These are phyloP conservation scores for Nesidiocoris tenuis DNA, from an alignment of 2,888 invertebrate genomes.

Conservation along the genomic window DNA sequence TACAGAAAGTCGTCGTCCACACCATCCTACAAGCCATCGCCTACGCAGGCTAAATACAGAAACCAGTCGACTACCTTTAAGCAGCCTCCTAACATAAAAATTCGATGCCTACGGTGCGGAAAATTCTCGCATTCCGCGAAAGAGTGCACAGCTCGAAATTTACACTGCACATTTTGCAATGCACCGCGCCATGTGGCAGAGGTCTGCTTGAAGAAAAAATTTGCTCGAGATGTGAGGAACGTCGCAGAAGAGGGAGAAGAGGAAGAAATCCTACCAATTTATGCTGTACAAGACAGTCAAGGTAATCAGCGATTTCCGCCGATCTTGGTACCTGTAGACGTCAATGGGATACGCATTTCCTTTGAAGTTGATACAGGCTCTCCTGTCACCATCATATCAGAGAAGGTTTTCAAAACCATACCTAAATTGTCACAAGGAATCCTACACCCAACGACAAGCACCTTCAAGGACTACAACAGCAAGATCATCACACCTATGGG, in stretches of 20 bases:
- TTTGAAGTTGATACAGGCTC: conserved; percentile 23
- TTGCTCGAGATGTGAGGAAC: background rate
- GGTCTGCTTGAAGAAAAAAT: conserved; percentile 13
- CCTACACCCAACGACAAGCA: conserved; percentile 13
- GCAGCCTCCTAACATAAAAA: too few species aligned
- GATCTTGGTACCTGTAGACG: background rate
- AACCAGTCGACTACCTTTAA: too few species aligned
- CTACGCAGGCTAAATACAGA: too few species aligned
- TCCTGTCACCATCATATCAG: background rate
- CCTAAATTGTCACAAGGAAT: background rate
- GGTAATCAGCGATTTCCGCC: conserved; percentile 10
- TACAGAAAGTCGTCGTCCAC: background rate
- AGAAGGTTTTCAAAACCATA: conserved; percentile 11
- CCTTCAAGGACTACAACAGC: conserved; percentile 18
- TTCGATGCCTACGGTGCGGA: conserved; percentile 6
- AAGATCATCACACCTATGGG: conserved; percentile 18
- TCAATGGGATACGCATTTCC: background rate
- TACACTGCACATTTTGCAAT: conserved; percentile 12
- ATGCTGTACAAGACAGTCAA: conserved; percentile 2
- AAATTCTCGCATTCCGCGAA: conserved; percentile 1
- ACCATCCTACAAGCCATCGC: too few species aligned
- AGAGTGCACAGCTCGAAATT: conserved; percentile 7
- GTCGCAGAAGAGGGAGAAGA: background rate
- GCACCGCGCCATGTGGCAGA: background rate
- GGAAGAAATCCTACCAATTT: conserved; percentile 2